Conservation (phyloP, 2,113 vertebrate species). For the Gallinago media region DNA sequence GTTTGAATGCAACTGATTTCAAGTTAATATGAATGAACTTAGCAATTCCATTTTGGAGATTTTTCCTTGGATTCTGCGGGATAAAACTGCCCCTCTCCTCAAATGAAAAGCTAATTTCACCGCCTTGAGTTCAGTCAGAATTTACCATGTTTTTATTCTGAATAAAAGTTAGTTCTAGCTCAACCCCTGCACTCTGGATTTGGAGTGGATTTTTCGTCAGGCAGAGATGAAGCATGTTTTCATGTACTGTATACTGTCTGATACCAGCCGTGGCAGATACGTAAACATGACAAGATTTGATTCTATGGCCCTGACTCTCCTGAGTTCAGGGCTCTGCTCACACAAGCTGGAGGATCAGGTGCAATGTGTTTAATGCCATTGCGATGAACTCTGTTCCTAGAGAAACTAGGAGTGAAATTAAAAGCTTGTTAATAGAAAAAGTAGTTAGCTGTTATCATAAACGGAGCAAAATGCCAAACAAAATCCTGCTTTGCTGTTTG, state of each 20-base stretch:
- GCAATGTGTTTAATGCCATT: neutral
- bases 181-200: neutral
- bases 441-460: constrained; percentile 9
- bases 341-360: neutral
- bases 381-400: neutral
- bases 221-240: neutral
- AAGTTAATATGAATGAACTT: neutral
- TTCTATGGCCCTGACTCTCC: neutral
- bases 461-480: constrained; percentile 23
- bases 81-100: neutral
- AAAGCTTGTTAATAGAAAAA: constrained; percentile 11
- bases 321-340: neutral
- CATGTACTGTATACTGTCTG: neutral
- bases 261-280: neutral
- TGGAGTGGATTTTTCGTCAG: neutral
- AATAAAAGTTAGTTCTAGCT: neutral
- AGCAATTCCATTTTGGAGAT: neutral
- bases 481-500: constrained; percentile 26
- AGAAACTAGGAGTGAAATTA: constrained; percentile 18
- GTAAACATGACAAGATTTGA: neutral
- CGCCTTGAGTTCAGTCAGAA: neutral
- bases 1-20: neutral
- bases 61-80: neutral
- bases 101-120: neutral
- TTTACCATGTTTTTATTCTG: neutral